Evolutionary conservation across 1,140 invertebrate species (phyloP).

Genomic region (Listronotus oregonensis): DNA sequence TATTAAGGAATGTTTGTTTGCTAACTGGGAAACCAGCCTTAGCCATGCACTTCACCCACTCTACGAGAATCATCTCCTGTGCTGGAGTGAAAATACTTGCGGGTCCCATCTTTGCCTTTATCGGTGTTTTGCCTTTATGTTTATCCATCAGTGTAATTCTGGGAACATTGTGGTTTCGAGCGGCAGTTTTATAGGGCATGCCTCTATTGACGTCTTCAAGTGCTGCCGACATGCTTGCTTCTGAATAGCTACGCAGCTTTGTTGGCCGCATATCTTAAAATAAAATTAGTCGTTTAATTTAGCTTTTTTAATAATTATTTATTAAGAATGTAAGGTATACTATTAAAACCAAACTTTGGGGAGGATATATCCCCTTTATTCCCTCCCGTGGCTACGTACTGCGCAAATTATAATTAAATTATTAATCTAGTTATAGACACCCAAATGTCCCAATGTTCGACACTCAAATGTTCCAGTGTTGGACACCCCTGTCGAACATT

Average conservation of each 20-base stretch:
- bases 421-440: too few relatives aligned
- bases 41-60: not conserved
- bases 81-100: not conserved
- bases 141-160: conserved; percentile 3
- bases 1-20: not conserved
- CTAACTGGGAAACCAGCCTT: not conserved
- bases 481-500: too few relatives aligned
- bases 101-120: not conserved
- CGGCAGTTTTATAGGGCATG: not conserved
- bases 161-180: conserved; percentile 2
- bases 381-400: too few relatives aligned
- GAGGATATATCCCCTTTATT: too few relatives aligned
- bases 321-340: too few relatives aligned
- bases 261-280: conserved; percentile 1
- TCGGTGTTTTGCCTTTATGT: not conserved
- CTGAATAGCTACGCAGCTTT: conserved; percentile 8
- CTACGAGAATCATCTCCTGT: not conserved
- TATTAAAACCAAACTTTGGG: too few relatives aligned
- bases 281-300: too few relatives aligned
- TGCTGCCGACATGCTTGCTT: conserved; percentile 7
- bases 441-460: too few relatives aligned
- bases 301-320: too few relatives aligned
- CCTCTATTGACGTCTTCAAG: conserved; percentile 1
- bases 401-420: too few relatives aligned
- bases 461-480: too few relatives aligned